Conservation (phyloP, 1,140 invertebrate genomes). For the Yoshiicerus persimilis region DNA sequence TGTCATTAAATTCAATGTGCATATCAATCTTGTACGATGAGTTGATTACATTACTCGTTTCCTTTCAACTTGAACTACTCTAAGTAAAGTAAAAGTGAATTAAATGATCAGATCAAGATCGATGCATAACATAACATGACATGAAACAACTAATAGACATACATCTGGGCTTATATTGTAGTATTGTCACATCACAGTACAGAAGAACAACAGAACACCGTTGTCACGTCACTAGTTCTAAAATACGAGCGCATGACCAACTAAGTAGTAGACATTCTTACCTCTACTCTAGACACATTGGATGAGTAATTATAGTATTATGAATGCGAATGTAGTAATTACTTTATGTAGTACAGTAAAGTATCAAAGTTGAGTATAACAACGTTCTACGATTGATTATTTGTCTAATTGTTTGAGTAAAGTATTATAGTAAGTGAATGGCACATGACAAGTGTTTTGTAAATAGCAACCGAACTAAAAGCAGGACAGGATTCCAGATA, state of each 20-base stretch:
- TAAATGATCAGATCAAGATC: neutral
- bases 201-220: neutral
- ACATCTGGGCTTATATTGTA: neutral
- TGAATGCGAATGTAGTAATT: neutral
- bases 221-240: neutral
- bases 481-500: neutral
- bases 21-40: slow-evolving; percentile 14
- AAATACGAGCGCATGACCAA: neutral
- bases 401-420: neutral
- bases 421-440: neutral
- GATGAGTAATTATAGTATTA: neutral
- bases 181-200: slow-evolving; percentile 1
- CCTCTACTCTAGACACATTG: slow-evolving; percentile 14
- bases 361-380: slow-evolving; percentile 13
- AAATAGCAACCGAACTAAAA: slow-evolving; percentile 14
- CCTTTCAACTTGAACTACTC: slow-evolving; percentile 10
- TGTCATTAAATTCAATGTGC: neutral
- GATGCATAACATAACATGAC: neutral
- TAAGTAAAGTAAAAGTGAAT: neutral
- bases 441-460: slow-evolving; percentile 1
- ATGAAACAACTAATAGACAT: slow-evolving; percentile 18
- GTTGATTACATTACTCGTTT: slow-evolving; percentile 1
- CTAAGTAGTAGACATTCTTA: slow-evolving; percentile 7
- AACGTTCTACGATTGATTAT: slow-evolving; percentile 7
- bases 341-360: neutral